phyloP scores from a whole-genome alignment of 2,797 vertebrate genomes.

The Phalloptychus januarius region DNA sequence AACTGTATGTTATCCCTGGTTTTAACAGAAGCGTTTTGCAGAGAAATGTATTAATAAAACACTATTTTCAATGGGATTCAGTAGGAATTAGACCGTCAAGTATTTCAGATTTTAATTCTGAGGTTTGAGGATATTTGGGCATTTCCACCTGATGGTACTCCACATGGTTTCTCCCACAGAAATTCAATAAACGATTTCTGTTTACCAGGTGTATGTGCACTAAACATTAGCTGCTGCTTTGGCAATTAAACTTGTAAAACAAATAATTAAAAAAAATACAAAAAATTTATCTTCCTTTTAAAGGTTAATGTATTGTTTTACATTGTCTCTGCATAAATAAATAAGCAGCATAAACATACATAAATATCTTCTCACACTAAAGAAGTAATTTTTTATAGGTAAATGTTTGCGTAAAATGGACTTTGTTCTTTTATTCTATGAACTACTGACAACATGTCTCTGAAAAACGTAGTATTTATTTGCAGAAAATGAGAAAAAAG shows the following conservation, averaged over 20 bases:
- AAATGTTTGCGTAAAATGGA: too few relatives aligned
- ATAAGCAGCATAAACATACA: not conserved
- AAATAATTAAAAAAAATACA: too few relatives aligned
- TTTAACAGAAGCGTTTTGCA: slow-evolving; percentile 18
- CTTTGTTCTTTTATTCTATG: too few relatives aligned
- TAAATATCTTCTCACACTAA: not conserved
- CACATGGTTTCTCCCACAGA: slow-evolving; percentile 51
- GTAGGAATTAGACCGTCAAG: slow-evolving; percentile 34
- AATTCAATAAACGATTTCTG: slow-evolving; percentile 60
- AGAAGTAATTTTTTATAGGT: not conserved
- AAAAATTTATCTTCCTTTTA: too few relatives aligned
- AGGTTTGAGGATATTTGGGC: slow-evolving; percentile 52
- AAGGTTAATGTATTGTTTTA: too few relatives aligned
- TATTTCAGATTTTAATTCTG: slow-evolving; percentile 43
- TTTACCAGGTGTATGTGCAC: slow-evolving; percentile 60
- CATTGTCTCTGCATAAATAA: too few relatives aligned
- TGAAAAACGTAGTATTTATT: too few relatives aligned
- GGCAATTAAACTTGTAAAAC: not conserved
- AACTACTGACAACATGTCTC: too few relatives aligned
- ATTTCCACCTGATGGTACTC: not conserved
- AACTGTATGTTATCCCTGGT: slow-evolving; percentile 44
- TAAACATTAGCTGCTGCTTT: slow-evolving; percentile 11
- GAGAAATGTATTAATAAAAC: slow-evolving; percentile 28
- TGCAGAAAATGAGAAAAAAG: too few relatives aligned
- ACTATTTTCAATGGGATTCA: slow-evolving; percentile 48